Conservation (phyloP, 2,797 vertebrate genomes). For the Limosa lapponica region DNA sequence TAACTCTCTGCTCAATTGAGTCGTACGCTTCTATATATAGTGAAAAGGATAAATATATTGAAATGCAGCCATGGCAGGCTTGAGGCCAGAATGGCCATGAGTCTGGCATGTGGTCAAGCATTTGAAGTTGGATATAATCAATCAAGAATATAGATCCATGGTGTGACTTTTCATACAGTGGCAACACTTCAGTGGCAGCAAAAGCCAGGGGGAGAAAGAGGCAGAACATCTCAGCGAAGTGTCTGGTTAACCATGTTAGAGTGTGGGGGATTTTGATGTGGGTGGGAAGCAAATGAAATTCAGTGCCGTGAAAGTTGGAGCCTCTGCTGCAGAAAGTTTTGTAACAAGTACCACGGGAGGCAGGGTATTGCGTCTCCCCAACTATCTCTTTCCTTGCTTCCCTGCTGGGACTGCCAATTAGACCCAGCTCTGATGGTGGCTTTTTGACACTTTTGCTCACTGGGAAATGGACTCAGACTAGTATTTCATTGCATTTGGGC, state of each 20-base stretch:
- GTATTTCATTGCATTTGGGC: conserved; percentile 47
- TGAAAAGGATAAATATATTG: not conserved
- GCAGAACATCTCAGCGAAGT: not conserved
- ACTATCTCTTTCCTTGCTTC: not conserved
- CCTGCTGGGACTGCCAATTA: conserved; percentile 54
- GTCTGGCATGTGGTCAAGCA: not conserved
- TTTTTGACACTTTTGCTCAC: conserved; percentile 56
- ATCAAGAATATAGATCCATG: not conserved
- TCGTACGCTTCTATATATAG: not conserved
- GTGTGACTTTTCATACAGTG: not conserved
- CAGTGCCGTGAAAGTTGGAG: conserved; percentile 5
- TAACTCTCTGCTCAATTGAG: not conserved
- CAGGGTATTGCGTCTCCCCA: not conserved
- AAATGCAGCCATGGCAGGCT: not conserved
- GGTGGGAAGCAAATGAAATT: not conserved
- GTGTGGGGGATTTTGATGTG: not conserved
- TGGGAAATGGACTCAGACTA: conserved; percentile 35
- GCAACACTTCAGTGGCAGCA: not conserved
- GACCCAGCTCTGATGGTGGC: conserved; percentile 28
- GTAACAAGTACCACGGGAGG: conserved; percentile 14
- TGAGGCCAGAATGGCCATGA: not conserved
- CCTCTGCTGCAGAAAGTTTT: conserved; percentile 24
- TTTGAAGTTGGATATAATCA: not conserved
- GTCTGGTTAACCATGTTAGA: not conserved
- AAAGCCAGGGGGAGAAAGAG: not conserved